Evolutionary conservation across 2,888 invertebrate species (phyloP).

Genomic region (Agrochola litura): DNA sequence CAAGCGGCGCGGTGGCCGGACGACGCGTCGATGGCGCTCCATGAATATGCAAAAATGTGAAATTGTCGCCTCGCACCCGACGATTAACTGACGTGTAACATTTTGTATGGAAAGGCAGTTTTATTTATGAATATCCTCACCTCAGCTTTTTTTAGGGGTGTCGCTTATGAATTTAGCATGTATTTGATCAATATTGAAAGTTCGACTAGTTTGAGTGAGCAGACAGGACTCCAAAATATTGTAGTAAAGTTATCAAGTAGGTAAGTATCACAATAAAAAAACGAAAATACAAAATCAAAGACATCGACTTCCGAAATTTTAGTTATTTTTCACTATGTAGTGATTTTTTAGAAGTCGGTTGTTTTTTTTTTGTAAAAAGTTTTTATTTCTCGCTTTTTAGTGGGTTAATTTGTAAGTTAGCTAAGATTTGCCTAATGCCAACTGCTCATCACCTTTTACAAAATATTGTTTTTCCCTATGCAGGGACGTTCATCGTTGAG

Average conservation of each 20-base stretch:
- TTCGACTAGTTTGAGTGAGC: neutral
- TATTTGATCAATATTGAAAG: neutral
- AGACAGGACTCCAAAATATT: neutral
- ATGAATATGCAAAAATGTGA: constrained; percentile 69
- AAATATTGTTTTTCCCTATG: no score
- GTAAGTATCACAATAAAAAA: neutral
- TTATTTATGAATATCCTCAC: constrained; percentile 35
- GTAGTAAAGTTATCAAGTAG: neutral
- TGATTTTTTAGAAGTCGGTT: no score
- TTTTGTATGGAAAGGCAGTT: constrained; percentile 33
- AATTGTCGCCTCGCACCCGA: constrained; percentile 50
- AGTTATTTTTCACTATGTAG: no score
- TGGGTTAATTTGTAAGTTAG: no score
- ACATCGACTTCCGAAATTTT: no score
- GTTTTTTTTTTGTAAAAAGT: no score
- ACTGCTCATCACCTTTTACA: no score
- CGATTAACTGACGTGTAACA: constrained; percentile 48
- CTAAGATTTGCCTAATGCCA: no score
- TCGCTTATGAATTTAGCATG: neutral
- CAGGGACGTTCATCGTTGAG: no score
- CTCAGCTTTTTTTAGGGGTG: neutral
- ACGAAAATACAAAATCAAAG: no score
- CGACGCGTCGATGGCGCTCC: constrained; percentile 52
- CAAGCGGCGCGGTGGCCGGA: constrained; percentile 46
- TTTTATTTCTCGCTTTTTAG: no score